These are phyloP conservation scores for Gouania willdenowi DNA, from an alignment of 2,797 vertebrate genomes.

Conservation along the genomic window DNA sequence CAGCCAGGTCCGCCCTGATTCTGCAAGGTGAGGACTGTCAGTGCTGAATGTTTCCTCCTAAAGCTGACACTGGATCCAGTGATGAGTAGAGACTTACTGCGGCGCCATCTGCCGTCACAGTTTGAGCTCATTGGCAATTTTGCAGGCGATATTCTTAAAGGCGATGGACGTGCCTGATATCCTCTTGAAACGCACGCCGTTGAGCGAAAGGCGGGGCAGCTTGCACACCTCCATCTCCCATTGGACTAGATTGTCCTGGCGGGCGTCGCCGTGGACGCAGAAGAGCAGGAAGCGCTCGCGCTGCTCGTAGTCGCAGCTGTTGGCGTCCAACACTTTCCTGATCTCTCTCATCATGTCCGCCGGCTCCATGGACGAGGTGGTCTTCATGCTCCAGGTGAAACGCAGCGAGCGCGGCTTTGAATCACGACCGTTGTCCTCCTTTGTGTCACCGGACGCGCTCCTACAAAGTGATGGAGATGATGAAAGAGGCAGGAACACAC, in stretches of 20 bases:
- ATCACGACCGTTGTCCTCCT: slow-evolving; percentile 87
- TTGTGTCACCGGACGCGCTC: slow-evolving; percentile 84
- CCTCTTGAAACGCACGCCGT: slow-evolving; percentile 96
- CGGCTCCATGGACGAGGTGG: slow-evolving; percentile 96
- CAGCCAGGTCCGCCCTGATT: slow-evolving; percentile 63
- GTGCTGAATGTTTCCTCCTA: slow-evolving; percentile 60
- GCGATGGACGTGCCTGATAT: slow-evolving; percentile 98
- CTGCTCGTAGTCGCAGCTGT: slow-evolving; percentile 96
- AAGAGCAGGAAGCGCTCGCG: slow-evolving; percentile 96
- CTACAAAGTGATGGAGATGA: slow-evolving; percentile 55
- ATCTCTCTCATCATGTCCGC: slow-evolving; percentile 98
- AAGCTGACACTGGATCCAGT: slow-evolving; percentile 66
- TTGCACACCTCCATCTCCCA: slow-evolving; percentile 99
- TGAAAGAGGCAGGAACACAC: too few species aligned
- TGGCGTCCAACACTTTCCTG: slow-evolving; percentile 93
- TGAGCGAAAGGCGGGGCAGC: slow-evolving; percentile 92
- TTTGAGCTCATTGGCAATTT: slow-evolving; percentile 98
- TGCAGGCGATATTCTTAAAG: slow-evolving; percentile 98
- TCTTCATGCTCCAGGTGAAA: slow-evolving; percentile 99
- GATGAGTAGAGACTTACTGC: slow-evolving; percentile 54
- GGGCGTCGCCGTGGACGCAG: slow-evolving; percentile 92
- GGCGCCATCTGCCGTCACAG: slow-evolving; percentile 78
- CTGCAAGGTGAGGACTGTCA: slow-evolving; percentile 52
- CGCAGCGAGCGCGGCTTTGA: slow-evolving; percentile 88
- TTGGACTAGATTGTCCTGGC: slow-evolving; percentile 93